Base-by-base conservation (phyloP, 1,140 invertebrate species). In the Archivesica marissinica region DNA sequence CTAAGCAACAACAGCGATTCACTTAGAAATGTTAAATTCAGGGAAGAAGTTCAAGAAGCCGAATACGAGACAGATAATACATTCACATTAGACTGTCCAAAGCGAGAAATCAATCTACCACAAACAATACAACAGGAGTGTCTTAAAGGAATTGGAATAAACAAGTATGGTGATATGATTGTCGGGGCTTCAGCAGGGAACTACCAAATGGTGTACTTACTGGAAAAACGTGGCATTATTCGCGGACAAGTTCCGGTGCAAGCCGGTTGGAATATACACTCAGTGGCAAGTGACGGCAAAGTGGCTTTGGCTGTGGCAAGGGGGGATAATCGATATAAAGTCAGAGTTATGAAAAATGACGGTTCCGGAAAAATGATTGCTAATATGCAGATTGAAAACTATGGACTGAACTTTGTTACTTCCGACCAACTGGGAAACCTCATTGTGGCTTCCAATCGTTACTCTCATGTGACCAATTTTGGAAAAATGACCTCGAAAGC, bases 261-360 rank as follows among this genome's bases (percentile, higher is more conserved):
- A 47, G 85, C 86, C 35, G 88, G 88, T 30, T 92, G 90, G 90
- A 90, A 85, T 38, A 88, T 92, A 28, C 91, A 91, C 56, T 91
- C 90, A 2, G 88, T 92, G 17, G 87, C 90, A 2, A 87, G 89
- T 78, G 91, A 92, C 84, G 91, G 91, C 15, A 91, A 91, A 75
- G 90, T 92, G 47, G 86, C 88, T 56, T 61, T 92, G 23, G 87
- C 88, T 33, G 78, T 91, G 20, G 85, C 91, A 41, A 86, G 90
- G 35, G 90, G 91, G 61, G 90, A 92, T 47, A 92, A 91, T 70
- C 83, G 89, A 13, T 92, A 90, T 77, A 92, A 92, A 81, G 89
- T 92, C 9, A 84, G 87, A 70, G 87, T 92, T 23, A 61, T 91
- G 75, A 85, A 87, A 54, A 90, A 89, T 79, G 91, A 92, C 59